These are phyloP conservation scores for Calephelis virginiensis DNA, from an alignment of 1,140 invertebrate species.

Conservation along the genomic window DNA sequence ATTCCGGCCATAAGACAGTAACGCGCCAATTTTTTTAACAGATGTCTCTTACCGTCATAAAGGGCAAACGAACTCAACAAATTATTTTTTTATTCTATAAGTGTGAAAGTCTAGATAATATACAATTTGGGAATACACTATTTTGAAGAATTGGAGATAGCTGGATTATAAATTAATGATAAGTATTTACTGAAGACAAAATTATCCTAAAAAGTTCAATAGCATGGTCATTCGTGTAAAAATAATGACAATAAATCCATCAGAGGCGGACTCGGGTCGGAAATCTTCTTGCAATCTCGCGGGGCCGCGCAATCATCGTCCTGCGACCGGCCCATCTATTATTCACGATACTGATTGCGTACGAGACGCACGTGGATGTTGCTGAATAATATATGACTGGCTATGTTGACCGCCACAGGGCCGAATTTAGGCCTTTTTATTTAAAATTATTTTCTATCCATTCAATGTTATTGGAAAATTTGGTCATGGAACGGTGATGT, in stretches of 20 bases:
- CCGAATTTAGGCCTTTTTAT: slow-evolving; percentile 31
- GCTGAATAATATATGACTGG: slow-evolving; percentile 66
- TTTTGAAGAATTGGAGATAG: too few relatives aligned
- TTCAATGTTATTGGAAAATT: too few relatives aligned
- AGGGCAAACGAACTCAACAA: too few relatives aligned
- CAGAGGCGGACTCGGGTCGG: slow-evolving; percentile 8
- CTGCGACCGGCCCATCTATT: slow-evolving; percentile 56
- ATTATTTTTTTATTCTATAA: too few relatives aligned
- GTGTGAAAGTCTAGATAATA: too few relatives aligned
- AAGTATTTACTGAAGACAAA: background rate
- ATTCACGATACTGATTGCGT: slow-evolving; percentile 79
- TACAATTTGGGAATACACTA: too few relatives aligned
- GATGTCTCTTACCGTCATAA: too few relatives aligned
- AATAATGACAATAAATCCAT: slow-evolving; percentile 13
- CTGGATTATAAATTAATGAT: too few relatives aligned
- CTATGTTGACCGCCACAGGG: slow-evolving; percentile 45
- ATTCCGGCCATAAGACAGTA: too few relatives aligned
- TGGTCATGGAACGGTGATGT: too few relatives aligned
- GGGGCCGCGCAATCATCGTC: slow-evolving; percentile 60
- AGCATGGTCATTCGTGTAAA: slow-evolving; percentile 6
- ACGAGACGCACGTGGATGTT: slow-evolving; percentile 68
- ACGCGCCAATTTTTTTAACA: too few relatives aligned
- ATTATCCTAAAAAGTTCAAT: background rate
- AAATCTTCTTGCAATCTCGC: slow-evolving; percentile 61
- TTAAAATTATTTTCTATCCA: too few relatives aligned